Conservation (phyloP, 2,797 vertebrate genomes). For the Molothrus ater region DNA sequence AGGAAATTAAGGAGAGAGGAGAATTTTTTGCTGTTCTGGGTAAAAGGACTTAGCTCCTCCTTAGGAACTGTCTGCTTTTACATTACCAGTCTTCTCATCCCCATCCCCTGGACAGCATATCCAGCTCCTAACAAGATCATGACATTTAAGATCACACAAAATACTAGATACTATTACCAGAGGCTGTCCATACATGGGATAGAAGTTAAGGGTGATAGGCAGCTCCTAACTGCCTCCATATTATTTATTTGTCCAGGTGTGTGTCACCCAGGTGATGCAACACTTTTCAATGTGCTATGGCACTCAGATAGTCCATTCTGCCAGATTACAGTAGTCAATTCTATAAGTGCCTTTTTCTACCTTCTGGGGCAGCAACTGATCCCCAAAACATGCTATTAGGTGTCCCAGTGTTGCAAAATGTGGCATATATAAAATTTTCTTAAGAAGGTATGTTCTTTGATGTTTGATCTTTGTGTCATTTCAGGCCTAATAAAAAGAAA, state of each 20-base stretch:
- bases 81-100: not conserved
- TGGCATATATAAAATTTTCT: not conserved
- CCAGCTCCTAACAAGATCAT: not conserved
- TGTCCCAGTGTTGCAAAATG: not conserved
- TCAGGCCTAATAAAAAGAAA: not conserved
- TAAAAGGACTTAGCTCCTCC: not conserved
- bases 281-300: not conserved
- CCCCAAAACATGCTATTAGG: not conserved
- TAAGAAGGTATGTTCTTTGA: not conserved
- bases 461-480: not conserved
- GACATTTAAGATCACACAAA: not conserved
- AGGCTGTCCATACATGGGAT: not conserved
- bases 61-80: not conserved
- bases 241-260: not conserved
- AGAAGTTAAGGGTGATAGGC: not conserved
- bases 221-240: not conserved
- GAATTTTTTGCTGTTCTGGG: not conserved
- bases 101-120: not conserved
- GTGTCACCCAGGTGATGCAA: not conserved
- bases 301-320: not conserved
- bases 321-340: not conserved
- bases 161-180: not conserved
- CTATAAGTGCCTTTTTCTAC: not conserved
- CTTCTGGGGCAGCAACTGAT: not conserved
- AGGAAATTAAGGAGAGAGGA: not conserved